Evolutionary conservation across 2,797 vertebrate species (phyloP).

Genomic region (Pipistrellus nathusii): DNA sequence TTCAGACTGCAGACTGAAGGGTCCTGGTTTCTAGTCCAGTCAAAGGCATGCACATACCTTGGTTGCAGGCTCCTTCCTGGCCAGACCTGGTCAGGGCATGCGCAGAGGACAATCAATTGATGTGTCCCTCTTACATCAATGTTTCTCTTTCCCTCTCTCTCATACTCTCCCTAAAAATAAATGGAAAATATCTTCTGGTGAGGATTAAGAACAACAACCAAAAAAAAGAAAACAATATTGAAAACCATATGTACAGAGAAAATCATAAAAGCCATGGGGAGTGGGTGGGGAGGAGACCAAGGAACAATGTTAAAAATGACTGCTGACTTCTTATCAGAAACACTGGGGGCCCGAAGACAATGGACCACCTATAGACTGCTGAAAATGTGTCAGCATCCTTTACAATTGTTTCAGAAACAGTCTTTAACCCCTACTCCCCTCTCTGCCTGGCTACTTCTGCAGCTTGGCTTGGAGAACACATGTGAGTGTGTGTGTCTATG

Average conservation of each 20-base stretch:
- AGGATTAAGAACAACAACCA: too few species aligned
- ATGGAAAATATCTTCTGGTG: too few species aligned
- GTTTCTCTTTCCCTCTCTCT: too few species aligned
- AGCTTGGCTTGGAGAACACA: not conserved
- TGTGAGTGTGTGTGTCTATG: not conserved
- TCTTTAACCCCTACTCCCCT: not conserved
- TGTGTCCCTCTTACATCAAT: too few species aligned
- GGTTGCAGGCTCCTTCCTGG: too few species aligned
- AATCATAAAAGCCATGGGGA: not conserved
- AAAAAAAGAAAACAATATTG: not conserved
- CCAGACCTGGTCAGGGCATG: too few species aligned
- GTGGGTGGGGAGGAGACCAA: not conserved
- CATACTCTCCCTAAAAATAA: too few species aligned
- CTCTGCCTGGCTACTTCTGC: not conserved
- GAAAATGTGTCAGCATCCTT: not conserved
- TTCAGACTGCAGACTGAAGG: too few species aligned
- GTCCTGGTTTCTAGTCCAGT: too few species aligned
- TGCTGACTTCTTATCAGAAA: not conserved
- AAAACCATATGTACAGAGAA: slow-evolving; percentile 14
- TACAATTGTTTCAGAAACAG: not conserved
- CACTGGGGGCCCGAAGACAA: not conserved
- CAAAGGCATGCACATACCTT: too few species aligned
- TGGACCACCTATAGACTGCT: not conserved
- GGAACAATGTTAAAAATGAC: not conserved
- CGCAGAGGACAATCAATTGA: too few species aligned